Evolutionary conservation across 2,113 vertebrate genomes (phyloP).

Genomic region (Sterrhoptilus dennistouni): DNA sequence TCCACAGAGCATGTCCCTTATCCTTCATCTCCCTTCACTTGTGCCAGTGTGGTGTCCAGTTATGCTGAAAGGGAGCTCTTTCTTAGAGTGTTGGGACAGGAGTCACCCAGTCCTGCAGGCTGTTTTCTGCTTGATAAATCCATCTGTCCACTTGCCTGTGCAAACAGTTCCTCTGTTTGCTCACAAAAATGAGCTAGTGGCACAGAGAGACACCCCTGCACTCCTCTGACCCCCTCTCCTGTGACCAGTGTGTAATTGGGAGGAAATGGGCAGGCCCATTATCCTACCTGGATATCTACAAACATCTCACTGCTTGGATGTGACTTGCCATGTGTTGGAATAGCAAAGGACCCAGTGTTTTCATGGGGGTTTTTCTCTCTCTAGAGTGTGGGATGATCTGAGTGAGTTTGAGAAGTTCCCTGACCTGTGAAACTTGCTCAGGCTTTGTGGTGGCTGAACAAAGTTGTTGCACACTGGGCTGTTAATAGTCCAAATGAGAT

Average conservation of each 20-base stretch:
- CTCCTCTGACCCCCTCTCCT: neutral
- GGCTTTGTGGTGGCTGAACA: neutral
- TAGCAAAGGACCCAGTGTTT: neutral
- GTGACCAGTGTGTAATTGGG: neutral
- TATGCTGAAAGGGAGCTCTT: neutral
- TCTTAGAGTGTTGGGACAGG: neutral
- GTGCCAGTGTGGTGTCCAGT: rapidly evolving
- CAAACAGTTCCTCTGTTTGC: neutral
- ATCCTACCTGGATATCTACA: neutral
- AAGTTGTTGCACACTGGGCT: neutral
- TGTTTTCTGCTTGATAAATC: neutral
- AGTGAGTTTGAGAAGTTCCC: neutral
- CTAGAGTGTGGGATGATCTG: neutral
- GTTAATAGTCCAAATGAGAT: neutral
- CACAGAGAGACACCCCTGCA: neutral
- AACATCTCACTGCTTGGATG: neutral
- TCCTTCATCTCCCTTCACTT: neutral
- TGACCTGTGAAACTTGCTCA: neutral
- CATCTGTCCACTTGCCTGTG: neutral
- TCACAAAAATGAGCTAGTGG: neutral
- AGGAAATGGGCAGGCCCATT: neutral
- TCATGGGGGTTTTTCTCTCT: neutral
- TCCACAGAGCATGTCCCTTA: neutral
- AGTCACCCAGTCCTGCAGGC: neutral
- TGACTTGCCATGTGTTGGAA: rapidly evolving